phyloP scores from a whole-genome alignment of 2,113 vertebrate genomes.

The Trogon melanurus region DNA sequence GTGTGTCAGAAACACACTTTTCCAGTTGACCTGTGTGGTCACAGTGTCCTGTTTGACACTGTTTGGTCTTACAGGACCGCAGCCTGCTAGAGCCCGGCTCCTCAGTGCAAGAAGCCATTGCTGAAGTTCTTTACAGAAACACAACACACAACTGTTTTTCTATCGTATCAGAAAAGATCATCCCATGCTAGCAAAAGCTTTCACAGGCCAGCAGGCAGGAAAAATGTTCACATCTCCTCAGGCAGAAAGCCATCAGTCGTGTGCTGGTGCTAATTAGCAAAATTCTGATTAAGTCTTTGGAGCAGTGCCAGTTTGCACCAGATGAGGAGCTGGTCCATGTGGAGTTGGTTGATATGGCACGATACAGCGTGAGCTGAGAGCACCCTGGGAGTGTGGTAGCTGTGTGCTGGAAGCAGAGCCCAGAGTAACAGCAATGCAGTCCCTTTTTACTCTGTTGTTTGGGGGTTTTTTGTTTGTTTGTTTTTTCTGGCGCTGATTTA shows the following conservation, averaged over 20 bases:
- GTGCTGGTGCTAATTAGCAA: conserved; percentile 39
- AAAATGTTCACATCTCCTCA: background rate
- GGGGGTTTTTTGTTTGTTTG: too few relatives aligned
- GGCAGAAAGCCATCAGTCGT: conserved; percentile 17
- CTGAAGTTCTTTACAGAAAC: background rate
- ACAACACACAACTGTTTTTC: background rate
- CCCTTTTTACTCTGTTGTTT: background rate
- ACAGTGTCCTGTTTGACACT: background rate
- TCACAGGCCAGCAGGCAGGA: conserved; percentile 47
- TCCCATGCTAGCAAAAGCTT: conserved; percentile 37
- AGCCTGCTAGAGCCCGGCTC: background rate
- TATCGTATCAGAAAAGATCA: background rate
- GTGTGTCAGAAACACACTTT: background rate
- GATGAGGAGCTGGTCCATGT: background rate
- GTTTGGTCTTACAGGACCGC: background rate
- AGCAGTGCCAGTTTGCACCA: conserved; percentile 4
- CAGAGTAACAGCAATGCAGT: background rate
- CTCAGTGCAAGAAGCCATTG: rapidly evolving
- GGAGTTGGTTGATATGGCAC: background rate
- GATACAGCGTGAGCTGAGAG: rapidly evolving
- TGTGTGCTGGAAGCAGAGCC: background rate
- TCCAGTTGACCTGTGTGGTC: background rate
- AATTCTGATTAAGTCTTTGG: conserved; percentile 46
- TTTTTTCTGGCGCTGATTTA: background rate
- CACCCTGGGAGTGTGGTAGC: background rate